Conservation (phyloP, 2,113 vertebrate genomes). For the Meleagris gallopavo region DNA sequence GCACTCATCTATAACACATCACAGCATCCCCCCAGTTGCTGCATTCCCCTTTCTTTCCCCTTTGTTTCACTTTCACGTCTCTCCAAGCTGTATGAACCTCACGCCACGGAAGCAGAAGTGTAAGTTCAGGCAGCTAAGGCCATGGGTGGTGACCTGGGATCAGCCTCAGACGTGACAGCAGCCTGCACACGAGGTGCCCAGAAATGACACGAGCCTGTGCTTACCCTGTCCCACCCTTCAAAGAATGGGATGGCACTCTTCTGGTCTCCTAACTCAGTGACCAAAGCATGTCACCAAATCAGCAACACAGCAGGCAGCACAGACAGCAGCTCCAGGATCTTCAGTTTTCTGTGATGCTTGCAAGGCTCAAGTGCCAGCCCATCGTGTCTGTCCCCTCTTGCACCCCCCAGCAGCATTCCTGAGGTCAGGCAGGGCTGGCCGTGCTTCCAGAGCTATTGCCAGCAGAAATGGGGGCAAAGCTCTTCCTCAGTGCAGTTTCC, state of each 20-base stretch:
- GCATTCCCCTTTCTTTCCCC: neutral
- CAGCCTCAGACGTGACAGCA: neutral
- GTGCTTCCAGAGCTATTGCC: neutral
- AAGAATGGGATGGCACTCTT: neutral
- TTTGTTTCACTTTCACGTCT: neutral
- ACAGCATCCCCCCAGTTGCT: neutral
- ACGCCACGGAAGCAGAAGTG: neutral
- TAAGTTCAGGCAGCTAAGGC: neutral
- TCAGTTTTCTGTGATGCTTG: accelerated
- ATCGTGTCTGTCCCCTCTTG: neutral
- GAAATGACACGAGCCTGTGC: neutral
- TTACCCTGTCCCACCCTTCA: neutral
- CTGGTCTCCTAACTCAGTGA: neutral
- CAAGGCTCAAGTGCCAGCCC: neutral
- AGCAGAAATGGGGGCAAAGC: neutral
- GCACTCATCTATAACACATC: neutral
- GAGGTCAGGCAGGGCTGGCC: neutral
- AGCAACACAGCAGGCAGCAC: neutral
- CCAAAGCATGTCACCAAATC: neutral
- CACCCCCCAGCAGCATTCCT: neutral
- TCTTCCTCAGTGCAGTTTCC: neutral
- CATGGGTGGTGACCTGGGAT: neutral
- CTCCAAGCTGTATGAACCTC: neutral
- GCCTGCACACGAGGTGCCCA: neutral
- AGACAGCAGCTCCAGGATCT: neutral